Conservation (phyloP, 2,113 vertebrate species). For the Bufo gargarizans region DNA sequence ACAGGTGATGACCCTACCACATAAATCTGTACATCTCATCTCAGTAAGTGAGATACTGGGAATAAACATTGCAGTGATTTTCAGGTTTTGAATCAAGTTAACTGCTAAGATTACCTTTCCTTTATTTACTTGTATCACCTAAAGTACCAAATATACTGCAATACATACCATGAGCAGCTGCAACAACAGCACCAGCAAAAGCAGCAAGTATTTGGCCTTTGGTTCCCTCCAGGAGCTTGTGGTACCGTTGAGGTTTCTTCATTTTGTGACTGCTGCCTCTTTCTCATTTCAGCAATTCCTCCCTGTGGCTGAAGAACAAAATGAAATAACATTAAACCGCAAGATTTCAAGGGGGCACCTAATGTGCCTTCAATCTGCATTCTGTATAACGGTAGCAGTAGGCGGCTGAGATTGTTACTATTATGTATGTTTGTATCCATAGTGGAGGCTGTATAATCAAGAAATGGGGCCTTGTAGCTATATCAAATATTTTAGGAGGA, state of each 20-base stretch:
- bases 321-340: neutral
- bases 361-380: no score
- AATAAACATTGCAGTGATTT: no score
- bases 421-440: no score
- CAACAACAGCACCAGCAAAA: constrained; percentile 86
- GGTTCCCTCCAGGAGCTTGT: constrained; percentile 76
- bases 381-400: no score
- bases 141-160: constrained; percentile 54
- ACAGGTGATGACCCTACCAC: no score
- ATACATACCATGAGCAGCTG: constrained; percentile 83
- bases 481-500: no score
- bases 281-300: constrained; percentile 78
- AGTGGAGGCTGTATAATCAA: no score
- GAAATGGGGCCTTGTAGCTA: no score
- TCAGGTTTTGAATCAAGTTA: neutral
- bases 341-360: neutral
- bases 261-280: constrained; percentile 80
- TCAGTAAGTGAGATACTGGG: no score
- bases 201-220: constrained; percentile 82
- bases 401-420: no score
- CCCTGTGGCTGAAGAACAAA: constrained; percentile 24
- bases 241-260: constrained; percentile 76
- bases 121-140: constrained; percentile 30
- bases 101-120: neutral
- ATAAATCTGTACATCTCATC: no score